These are phyloP conservation scores for Glaucidium brasilianum DNA, from an alignment of 2,113 vertebrate genomes.

Conservation along the genomic window DNA sequence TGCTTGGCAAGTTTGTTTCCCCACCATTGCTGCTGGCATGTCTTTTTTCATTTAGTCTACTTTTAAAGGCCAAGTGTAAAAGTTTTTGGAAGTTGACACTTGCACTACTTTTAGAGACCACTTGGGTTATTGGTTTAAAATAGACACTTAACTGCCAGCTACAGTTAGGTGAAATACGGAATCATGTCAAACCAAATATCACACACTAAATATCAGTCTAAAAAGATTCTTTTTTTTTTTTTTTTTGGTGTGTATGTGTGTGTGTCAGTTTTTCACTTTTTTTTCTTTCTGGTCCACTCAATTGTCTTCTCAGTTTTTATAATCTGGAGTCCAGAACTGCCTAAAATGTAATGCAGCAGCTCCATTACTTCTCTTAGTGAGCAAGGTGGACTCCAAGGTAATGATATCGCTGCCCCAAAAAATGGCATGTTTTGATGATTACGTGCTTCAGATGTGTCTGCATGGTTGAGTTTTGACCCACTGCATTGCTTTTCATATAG, in stretches of 20 bases:
- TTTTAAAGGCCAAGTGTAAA: background rate
- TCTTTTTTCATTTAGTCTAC: background rate
- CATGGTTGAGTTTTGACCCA: background rate
- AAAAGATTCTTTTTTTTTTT: background rate
- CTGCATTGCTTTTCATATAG: background rate
- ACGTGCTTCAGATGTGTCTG: background rate
- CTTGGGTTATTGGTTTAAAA: background rate
- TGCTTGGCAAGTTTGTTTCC: background rate
- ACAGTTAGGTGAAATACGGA: background rate
- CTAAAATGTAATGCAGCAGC: background rate
- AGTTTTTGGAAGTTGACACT: background rate
- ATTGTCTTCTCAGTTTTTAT: background rate
- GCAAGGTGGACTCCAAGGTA: background rate
- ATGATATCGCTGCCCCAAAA: background rate
- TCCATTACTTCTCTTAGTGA: background rate
- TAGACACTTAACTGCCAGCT: background rate
- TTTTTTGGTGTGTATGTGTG: no score
- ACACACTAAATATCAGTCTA: background rate
- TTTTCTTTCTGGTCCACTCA: background rate
- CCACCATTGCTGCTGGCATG: background rate
- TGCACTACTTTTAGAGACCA: background rate
- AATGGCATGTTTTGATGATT: background rate
- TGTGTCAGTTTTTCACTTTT: background rate
- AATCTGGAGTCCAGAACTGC: background rate
- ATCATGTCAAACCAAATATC: background rate